phyloP scores from a whole-genome alignment of 2,888 invertebrate species.

The Eupithecia subfuscata region DNA sequence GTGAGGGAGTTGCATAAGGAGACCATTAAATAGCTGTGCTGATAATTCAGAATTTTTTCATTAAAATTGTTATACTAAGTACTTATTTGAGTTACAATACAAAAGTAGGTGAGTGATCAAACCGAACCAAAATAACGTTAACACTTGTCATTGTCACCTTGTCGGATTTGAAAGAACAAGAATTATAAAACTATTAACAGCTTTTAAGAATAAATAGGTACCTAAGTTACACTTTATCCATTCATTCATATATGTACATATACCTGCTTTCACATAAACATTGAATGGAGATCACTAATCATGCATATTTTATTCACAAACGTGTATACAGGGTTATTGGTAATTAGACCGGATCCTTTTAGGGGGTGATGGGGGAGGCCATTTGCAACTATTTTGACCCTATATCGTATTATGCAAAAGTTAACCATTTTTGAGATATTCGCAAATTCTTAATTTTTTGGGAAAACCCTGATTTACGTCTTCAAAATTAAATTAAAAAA shows the following conservation, averaged over 20 bases:
- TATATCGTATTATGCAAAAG: no score
- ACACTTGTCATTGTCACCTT: background rate
- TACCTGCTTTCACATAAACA: background rate
- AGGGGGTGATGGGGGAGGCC: no score
- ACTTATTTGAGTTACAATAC: no score
- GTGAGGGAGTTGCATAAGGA: background rate
- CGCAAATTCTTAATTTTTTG: no score
- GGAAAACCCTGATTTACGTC: no score
- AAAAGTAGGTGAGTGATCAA: background rate
- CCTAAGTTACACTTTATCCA: background rate
- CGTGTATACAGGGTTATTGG: no score
- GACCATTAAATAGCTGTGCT: background rate
- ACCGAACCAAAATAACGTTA: background rate
- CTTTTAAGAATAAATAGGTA: background rate
- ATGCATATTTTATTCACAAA: constrained; percentile 22
- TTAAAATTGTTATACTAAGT: no score
- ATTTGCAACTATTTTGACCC: no score
- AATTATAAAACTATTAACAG: background rate
- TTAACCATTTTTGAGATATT: no score
- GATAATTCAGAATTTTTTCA: no score
- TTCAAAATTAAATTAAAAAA: no score
- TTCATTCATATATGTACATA: background rate
- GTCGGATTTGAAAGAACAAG: background rate
- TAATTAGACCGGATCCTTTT: no score
- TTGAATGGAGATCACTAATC: constrained; percentile 12